These are phyloP conservation scores for Rhagonycha fulva DNA, from an alignment of 2,888 invertebrate species.

Conservation along the genomic window DNA sequence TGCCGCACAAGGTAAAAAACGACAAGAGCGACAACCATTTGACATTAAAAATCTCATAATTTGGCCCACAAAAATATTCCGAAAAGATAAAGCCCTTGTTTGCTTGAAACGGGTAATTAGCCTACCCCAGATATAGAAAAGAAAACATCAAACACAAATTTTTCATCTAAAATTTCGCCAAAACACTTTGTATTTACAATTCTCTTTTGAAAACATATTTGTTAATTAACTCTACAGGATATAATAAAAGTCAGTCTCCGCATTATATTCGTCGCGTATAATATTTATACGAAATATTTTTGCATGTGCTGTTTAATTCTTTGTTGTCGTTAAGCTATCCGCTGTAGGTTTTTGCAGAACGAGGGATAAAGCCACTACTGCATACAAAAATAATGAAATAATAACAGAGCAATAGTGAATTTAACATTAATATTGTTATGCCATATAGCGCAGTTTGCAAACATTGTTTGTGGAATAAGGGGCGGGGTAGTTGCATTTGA, in stretches of 20 bases:
- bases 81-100: background rate
- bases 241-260: background rate
- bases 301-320: background rate
- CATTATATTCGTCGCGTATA: background rate
- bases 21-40: too few relatives aligned
- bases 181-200: background rate
- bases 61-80: background rate
- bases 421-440: conserved; percentile 12
- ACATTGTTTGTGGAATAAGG: conserved; percentile 21
- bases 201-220: background rate
- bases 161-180: background rate
- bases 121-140: background rate
- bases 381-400: conserved; percentile 19
- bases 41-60: background rate
- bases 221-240: background rate
- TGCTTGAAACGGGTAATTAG: background rate
- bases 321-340: background rate
- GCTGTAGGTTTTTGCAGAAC: background rate
- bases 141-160: background rate
- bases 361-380: conserved; percentile 2
- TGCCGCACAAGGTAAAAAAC: too few relatives aligned
- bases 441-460: conserved; percentile 12
- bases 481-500: conserved; percentile 21
- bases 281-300: background rate
- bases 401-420: conserved; percentile 13